Conservation (phyloP, 2,797 vertebrate genomes). For the Fistularia commersonii region DNA sequence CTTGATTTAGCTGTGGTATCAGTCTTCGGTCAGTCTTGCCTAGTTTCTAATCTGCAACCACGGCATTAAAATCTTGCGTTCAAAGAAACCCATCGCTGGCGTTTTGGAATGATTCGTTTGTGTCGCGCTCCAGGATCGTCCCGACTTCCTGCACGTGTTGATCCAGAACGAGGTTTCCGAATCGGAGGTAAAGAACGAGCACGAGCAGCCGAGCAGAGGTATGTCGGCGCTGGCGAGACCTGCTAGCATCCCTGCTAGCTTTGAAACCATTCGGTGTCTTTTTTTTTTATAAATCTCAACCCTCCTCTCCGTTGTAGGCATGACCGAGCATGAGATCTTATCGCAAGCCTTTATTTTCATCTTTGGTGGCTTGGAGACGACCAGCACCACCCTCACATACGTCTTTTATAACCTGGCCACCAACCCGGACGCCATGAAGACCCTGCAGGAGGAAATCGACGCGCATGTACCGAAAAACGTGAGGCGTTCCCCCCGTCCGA, state of each 20-base stretch:
- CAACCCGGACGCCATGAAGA: constrained; percentile 67
- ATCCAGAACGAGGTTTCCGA: constrained; percentile 58
- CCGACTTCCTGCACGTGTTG: constrained; percentile 66
- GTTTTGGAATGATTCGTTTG: constrained; percentile 16
- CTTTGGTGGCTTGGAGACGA: constrained; percentile 76
- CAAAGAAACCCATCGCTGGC: too few species aligned
- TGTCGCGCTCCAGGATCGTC: constrained; percentile 29
- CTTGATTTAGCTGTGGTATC: too few species aligned
- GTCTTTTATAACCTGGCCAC: constrained; percentile 66
- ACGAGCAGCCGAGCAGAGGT: constrained; percentile 64
- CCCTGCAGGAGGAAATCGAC: constrained; percentile 70
- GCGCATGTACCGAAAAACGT: constrained; percentile 54
- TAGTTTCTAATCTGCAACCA: too few species aligned
- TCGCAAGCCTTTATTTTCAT: constrained; percentile 74
- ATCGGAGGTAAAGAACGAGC: constrained; percentile 23
- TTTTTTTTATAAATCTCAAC: too few species aligned
- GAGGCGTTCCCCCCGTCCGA: background rate
- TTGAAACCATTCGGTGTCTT: too few species aligned
- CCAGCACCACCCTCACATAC: constrained; percentile 56
- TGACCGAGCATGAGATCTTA: constrained; percentile 78
- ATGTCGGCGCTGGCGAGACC: background rate
- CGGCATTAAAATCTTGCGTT: too few species aligned
- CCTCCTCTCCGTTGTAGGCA: constrained; percentile 54
- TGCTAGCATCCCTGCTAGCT: too few species aligned
- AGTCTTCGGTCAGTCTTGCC: too few species aligned